Percentiles rank a stretch among this genome's conserved stretches.
These are phyloP conservation scores for Parnassius glacialis DNA, from an alignment of 2,888 invertebrate species.

Conservation along the genomic window DNA sequence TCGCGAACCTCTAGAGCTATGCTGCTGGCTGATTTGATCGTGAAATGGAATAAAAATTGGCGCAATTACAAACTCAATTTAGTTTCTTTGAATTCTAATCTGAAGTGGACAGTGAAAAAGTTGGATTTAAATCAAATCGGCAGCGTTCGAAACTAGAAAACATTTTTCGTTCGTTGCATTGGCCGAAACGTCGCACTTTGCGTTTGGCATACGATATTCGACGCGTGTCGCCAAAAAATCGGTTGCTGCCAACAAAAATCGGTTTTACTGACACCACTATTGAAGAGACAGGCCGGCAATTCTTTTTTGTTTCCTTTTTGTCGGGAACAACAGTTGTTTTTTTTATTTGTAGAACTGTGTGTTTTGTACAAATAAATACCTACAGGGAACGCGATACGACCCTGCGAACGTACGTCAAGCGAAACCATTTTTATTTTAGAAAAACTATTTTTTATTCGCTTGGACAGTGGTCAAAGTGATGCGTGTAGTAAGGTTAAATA, in stretches of 20 bases:
- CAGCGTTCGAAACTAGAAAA: constrained; percentile 11
- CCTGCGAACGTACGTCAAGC: too few relatives aligned
- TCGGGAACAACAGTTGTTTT: neutral
- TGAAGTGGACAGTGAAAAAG: constrained; percentile 18
- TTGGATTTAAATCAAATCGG: constrained; percentile 18
- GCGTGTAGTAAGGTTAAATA: too few relatives aligned
- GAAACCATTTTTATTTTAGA: too few relatives aligned
- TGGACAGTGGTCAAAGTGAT: too few relatives aligned
- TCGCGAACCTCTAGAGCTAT: constrained; percentile 2
- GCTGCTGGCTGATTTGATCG: neutral
- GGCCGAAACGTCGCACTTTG: constrained; percentile 11
- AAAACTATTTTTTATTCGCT: too few relatives aligned
- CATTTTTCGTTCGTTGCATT: constrained; percentile 6
- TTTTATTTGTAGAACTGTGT: constrained; percentile 5
- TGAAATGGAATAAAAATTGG: constrained; percentile 16
- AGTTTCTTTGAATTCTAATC: constrained; percentile 13
- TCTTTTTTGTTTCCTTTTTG: constrained; percentile 5
- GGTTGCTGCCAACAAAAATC: constrained; percentile 10
- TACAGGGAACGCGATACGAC: too few relatives aligned
- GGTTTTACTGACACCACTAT: constrained; percentile 10
- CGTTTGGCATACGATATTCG: neutral
- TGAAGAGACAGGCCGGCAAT: neutral
- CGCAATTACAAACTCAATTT: constrained; percentile 16
- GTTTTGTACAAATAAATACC: neutral
- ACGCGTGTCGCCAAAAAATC: constrained; percentile 1